Percentiles rank a stretch among this genome's conserved stretches.
Conservation (phyloP, 2,888 invertebrate species). For the Cyclophora punctaria region DNA sequence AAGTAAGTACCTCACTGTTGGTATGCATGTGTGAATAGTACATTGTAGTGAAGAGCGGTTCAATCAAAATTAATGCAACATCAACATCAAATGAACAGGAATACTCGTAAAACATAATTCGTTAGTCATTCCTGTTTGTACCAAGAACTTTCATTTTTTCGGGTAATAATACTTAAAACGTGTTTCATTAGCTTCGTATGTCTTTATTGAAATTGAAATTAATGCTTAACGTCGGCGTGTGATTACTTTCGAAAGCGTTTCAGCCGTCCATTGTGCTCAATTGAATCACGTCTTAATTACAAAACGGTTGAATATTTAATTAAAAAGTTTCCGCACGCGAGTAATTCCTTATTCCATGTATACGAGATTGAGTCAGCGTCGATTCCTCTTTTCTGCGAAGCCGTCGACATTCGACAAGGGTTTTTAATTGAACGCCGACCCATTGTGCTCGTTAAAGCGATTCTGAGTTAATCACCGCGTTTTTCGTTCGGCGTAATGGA, state of each 20-base stretch:
- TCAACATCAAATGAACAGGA: too few relatives aligned
- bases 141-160: too few relatives aligned
- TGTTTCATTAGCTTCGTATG: neutral
- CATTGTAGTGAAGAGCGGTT: neutral
- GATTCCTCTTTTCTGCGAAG: slow-evolving; percentile 62
- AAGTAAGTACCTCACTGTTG: too few relatives aligned
- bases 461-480: slow-evolving; percentile 70
- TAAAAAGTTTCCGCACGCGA: slow-evolving; percentile 72
- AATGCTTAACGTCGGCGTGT: slow-evolving; percentile 39
- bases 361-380: slow-evolving; percentile 68
- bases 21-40: neutral
- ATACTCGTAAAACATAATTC: neutral
- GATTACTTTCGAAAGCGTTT: slow-evolving; percentile 52
- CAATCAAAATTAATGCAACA: too few relatives aligned
- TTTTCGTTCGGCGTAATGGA: slow-evolving; percentile 70
- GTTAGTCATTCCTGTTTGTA: neutral
- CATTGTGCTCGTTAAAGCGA: slow-evolving; percentile 72
- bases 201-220: slow-evolving; percentile 25
- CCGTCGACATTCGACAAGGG: slow-evolving; percentile 68
- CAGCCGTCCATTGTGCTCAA: slow-evolving; percentile 55
- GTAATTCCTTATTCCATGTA: slow-evolving; percentile 71
- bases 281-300: slow-evolving; percentile 70
- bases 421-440: slow-evolving; percentile 70
- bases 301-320: slow-evolving; percentile 72
- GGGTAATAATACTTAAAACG: too few relatives aligned